Evolutionary conservation across 1,140 invertebrate species (phyloP).

Genomic region (Drosophila pallidifrons): DNA sequence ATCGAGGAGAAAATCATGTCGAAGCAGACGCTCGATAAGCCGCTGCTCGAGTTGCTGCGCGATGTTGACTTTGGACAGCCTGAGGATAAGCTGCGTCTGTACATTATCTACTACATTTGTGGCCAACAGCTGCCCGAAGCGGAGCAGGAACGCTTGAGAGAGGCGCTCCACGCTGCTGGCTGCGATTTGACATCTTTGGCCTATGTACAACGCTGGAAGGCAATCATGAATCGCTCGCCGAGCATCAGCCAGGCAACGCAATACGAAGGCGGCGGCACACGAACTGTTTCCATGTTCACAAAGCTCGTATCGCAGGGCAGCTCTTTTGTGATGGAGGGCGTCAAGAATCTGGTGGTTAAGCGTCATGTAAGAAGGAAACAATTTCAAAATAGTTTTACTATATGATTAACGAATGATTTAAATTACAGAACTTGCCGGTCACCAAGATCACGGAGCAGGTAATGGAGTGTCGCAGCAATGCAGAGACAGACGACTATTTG

Average conservation of each 20-base stretch:
- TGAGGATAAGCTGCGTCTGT: slow-evolving; percentile 97
- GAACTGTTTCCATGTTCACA: slow-evolving; percentile 99
- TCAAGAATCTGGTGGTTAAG: slow-evolving; percentile 99
- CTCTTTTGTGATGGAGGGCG: slow-evolving; percentile 99
- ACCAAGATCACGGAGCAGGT: slow-evolving; percentile 96
- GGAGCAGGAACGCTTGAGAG: slow-evolving; percentile 93
- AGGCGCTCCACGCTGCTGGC: slow-evolving; percentile 91
- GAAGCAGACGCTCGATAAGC: slow-evolving; percentile 90
- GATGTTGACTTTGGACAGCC: slow-evolving; percentile 94
- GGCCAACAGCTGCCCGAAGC: slow-evolving; percentile 91
- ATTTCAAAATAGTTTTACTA: background rate
- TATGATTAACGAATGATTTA: background rate
- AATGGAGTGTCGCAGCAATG: slow-evolving; percentile 93
- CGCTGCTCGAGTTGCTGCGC: slow-evolving; percentile 92
- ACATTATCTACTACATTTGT: slow-evolving; percentile 97
- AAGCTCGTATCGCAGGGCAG: slow-evolving; percentile 98
- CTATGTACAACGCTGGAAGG: slow-evolving; percentile 96
- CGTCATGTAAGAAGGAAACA: slow-evolving; percentile 91
- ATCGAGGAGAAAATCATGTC: slow-evolving; percentile 99
- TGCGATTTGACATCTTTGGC: slow-evolving; percentile 93
- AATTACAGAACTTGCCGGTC: slow-evolving; percentile 92
- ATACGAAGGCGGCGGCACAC: slow-evolving; percentile 97
- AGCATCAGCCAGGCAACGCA: slow-evolving; percentile 87
- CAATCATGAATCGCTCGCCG: slow-evolving; percentile 75
- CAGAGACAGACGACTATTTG: slow-evolving; percentile 94